A percentile compares a stretch with the other conserved stretches of the same genome.
These are phyloP conservation scores for Platyura marginata DNA, from an alignment of 1,140 invertebrate genomes.

Conservation along the genomic window DNA sequence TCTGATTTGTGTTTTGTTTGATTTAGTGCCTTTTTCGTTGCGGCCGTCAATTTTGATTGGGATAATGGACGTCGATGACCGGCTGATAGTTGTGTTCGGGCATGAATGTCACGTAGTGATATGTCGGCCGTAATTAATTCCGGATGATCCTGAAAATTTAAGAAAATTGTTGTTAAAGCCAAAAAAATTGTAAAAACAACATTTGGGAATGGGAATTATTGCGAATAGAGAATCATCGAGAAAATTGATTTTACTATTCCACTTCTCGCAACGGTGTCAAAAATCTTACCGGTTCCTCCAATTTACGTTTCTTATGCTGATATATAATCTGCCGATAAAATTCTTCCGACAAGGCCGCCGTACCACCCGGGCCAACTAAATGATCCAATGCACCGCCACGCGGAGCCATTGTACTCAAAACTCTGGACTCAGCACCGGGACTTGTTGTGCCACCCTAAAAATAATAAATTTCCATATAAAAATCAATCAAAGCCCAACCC, in stretches of 20 bases:
- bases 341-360: constrained; percentile 16
- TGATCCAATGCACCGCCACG: constrained; percentile 23
- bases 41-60: background rate
- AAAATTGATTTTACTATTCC: background rate
- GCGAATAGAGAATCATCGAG: background rate
- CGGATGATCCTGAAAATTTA: constrained; percentile 24
- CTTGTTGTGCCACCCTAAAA: constrained; percentile 18
- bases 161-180: no score
- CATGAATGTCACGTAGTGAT: constrained; percentile 16
- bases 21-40: background rate
- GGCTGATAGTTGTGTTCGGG: constrained; percentile 17
- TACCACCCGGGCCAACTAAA: background rate
- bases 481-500: constrained; percentile 3
- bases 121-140: constrained; percentile 23
- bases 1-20: background rate
- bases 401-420: constrained; percentile 26
- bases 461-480: constrained; percentile 14
- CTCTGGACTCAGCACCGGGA: constrained; percentile 28
- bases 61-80: constrained; percentile 8
- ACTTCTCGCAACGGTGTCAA: no score
- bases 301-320: constrained; percentile 40
- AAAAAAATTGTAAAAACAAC: constrained; percentile 11
- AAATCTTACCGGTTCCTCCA: constrained; percentile 30
- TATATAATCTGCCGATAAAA: constrained; percentile 36
- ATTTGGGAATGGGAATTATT: background rate